Base-by-base conservation (phyloP, 2,888 invertebrate species). In the Embidobia sp. region DNA sequence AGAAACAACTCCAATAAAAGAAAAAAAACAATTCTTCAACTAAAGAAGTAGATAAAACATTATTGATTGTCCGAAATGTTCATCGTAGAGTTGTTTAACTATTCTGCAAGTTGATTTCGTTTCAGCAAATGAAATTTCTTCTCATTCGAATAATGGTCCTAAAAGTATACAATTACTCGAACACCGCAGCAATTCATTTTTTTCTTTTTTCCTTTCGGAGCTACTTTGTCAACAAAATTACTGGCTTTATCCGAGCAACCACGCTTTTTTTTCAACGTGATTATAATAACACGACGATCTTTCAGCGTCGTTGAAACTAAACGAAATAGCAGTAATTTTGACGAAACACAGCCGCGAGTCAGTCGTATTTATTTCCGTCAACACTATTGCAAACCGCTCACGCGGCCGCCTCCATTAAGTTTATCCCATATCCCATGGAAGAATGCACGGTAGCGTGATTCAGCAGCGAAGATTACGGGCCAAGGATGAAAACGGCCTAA, bases 361-460 rank as follows among this genome's bases (percentile, higher is more conserved):
- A 57, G 33, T 15, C 11, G 40, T 57, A 19, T 57, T 57, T 27
- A 48, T 42, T 48, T 57, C 42, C 44, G 53, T 66, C 66, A 66
- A 53, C 53, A 53, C 13, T 44, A 5, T 64, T 64, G 22, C 22
- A 19, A 11, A 31, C 13, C 40, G 46, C 26, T 42, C 16, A 16
- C 7, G 33, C 42, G 26, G 48, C 10, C 42, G 22, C 18, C 31
- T 44, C 53, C 40, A 53, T 53, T 44, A 53, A 53, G 19, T 66
- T 33, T 46, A 46, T 53, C 18, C 66, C 22, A 35, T 46, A 66
- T 44, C 35, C 51, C 37, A 37, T 35, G 31, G 31, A 53, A 42
- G 29, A 63, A 42, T 44, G 33, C 53, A 42, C 64, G 18, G 64
- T 64, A 53, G 64, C 64, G 44, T 64, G 33, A 53, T 64, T 33